Base-by-base conservation (phyloP, 2,888 invertebrate genomes). In the Coronaproctus castanopsis region DNA sequence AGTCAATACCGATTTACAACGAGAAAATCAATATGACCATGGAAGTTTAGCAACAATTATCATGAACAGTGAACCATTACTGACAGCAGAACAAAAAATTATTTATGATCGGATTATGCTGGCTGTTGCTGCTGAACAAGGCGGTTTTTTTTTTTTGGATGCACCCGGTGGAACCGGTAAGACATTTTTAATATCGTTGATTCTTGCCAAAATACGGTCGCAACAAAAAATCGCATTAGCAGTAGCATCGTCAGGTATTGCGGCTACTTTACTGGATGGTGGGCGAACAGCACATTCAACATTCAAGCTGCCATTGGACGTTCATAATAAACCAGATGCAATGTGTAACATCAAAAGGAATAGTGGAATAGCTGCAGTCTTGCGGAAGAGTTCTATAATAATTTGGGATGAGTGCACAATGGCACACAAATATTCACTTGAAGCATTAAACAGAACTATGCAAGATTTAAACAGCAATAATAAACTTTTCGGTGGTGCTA, bases 221-320 rank as follows among this genome's bases (percentile, higher is more conserved):
- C 57, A 67, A 60, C 65, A 67, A 62, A 60, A 64, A 5, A 68
- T 70, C 55, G 69, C 69, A 18, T 55, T 73, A 49, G 69, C 71
- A n/a, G 62, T 73, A 20, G 71, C 72, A 14, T 71, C 67, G 36
- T 67, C 69, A 10, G 71, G 71, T 57, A 71, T 73, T 58, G 69
- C 70, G 23, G 68, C 72, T 55, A 71, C 69, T 52, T 65, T 74
- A 57, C 65, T 74, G 50, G 65, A 67, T 63, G 68, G 70, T 61
- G 70, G 69, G 24, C 64, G 68, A 65, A 72, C 69, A 52, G 68
- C 68, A 55, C 70, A 70, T 59, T 68, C 68, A 22, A 64, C 66
- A 58, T 69, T 71, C 61, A 69, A 69, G 59, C 65, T 69, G 52
- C 69, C 69, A 57, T 56, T 69, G n/a, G 65, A 67, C 21, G 22